A percentile compares a stretch with the other conserved stretches of the same genome.
Conservation (phyloP, 2,113 vertebrate species). For the Catharus bicknelli region DNA sequence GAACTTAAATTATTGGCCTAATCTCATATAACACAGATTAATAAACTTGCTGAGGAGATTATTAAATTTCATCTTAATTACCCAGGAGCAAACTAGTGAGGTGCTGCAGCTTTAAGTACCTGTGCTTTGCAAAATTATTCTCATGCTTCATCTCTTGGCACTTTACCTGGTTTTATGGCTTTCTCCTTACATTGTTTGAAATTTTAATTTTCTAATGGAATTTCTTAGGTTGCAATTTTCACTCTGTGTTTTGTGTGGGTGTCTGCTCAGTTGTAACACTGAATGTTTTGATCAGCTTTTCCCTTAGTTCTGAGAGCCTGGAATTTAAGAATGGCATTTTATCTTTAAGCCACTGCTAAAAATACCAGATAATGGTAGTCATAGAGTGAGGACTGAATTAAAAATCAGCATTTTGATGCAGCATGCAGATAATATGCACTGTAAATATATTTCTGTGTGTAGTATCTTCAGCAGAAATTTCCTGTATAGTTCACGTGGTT, state of each 20-base stretch:
- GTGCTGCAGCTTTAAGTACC: neutral
- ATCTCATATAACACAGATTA: neutral
- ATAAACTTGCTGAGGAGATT: neutral
- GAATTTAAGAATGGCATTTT: neutral
- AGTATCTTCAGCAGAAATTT: neutral
- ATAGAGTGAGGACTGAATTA: neutral
- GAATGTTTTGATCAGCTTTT: slow-evolving; percentile 3
- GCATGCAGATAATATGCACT: neutral
- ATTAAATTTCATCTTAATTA: neutral
- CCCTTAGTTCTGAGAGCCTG: neutral
- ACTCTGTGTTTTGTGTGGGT: neutral
- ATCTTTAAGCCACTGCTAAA: neutral
- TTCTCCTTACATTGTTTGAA: neutral
- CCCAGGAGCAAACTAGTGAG: neutral
- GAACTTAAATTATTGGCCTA: neutral
- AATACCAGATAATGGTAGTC: neutral
- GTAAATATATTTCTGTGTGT: neutral
- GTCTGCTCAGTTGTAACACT: neutral
- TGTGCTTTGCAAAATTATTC: neutral
- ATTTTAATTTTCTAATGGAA: neutral
- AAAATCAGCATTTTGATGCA: neutral
- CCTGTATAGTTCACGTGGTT: neutral
- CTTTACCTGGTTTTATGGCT: neutral
- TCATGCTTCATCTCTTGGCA: neutral
- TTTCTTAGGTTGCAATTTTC: neutral